phyloP scores from a whole-genome alignment of 2,888 invertebrate genomes.

The Drepana falcataria region DNA sequence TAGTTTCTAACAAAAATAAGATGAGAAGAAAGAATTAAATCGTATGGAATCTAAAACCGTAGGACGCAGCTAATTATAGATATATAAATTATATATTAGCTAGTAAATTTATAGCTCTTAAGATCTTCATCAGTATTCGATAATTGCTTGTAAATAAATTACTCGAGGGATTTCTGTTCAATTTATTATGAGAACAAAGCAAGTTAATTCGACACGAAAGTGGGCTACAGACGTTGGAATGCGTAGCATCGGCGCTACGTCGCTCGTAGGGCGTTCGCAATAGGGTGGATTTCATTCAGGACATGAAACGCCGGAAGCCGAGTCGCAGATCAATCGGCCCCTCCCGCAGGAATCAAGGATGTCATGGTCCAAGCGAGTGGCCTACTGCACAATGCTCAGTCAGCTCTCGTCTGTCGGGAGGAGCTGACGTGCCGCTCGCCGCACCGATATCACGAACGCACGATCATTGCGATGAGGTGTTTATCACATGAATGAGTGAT shows the following conservation, averaged over 20 bases:
- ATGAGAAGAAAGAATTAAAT: too few species aligned
- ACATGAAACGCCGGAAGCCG: constrained; percentile 52
- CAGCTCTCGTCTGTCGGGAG: constrained; percentile 39
- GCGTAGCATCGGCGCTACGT: background rate
- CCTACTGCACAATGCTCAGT: constrained; percentile 38
- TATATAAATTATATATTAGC: too few species aligned
- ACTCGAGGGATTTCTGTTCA: too few species aligned
- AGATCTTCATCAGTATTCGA: too few species aligned
- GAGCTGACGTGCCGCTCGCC: constrained; percentile 32
- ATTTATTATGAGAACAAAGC: too few species aligned
- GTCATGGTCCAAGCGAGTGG: constrained; percentile 29
- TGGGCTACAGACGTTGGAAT: constrained; percentile 4
- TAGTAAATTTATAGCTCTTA: too few species aligned
- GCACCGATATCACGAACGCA: constrained; percentile 24
- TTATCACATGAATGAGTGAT: constrained; percentile 42
- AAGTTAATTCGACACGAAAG: too few species aligned
- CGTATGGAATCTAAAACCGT: too few species aligned
- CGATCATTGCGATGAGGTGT: constrained; percentile 60
- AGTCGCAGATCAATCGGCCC: constrained; percentile 66
- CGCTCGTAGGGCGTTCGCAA: constrained; percentile 27
- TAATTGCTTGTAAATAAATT: too few species aligned
- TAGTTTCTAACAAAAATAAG: too few species aligned
- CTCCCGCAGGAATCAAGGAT: constrained; percentile 49
- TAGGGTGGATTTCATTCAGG: constrained; percentile 58
- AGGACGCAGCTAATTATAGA: too few species aligned